phyloP scores from a whole-genome alignment of 2,797 vertebrate genomes.

The Manis crassicaudata region DNA sequence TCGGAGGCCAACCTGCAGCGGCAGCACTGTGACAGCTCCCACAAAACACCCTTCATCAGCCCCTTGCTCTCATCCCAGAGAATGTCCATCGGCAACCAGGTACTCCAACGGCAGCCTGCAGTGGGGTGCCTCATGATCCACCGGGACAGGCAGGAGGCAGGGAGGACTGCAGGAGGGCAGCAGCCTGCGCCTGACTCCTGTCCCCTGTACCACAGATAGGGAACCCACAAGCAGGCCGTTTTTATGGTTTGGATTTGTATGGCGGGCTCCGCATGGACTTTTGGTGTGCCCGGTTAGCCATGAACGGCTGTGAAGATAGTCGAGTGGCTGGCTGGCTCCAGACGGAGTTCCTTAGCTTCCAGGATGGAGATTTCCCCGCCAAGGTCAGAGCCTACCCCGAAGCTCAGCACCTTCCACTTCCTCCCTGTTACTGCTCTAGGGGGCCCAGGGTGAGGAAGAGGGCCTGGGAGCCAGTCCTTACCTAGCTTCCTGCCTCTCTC shows the following conservation, averaged over 20 bases:
- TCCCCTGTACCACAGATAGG: slow-evolving; percentile 55
- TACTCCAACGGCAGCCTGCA: neutral
- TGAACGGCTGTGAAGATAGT: slow-evolving; percentile 80
- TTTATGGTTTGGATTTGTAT: slow-evolving; percentile 31
- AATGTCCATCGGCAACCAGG: slow-evolving; percentile 48
- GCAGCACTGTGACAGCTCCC: slow-evolving; percentile 17
- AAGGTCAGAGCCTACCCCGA: slow-evolving; percentile 77
- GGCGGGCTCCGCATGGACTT: slow-evolving; percentile 76
- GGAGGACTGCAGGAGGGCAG: neutral
- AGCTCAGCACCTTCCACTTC: neutral
- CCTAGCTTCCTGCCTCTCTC: neutral
- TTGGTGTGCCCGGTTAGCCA: slow-evolving; percentile 84
- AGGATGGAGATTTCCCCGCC: neutral
- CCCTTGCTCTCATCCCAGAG: slow-evolving; percentile 79
- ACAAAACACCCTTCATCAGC: slow-evolving; percentile 80
- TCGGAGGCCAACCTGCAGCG: slow-evolving; percentile 74
- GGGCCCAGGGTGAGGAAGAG: neutral
- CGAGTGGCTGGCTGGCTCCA: slow-evolving; percentile 82
- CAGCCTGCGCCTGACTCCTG: neutral
- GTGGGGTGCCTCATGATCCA: neutral
- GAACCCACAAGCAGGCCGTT: accelerated
- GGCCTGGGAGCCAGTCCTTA: neutral
- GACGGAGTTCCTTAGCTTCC: slow-evolving; percentile 79
- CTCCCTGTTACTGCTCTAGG: neutral
- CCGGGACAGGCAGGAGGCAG: neutral